Percentiles rank a stretch among this genome's conserved stretches.
These are phyloP conservation scores for Drosophila setosimentum DNA, from an alignment of 2,888 invertebrate genomes.

Conservation along the genomic window DNA sequence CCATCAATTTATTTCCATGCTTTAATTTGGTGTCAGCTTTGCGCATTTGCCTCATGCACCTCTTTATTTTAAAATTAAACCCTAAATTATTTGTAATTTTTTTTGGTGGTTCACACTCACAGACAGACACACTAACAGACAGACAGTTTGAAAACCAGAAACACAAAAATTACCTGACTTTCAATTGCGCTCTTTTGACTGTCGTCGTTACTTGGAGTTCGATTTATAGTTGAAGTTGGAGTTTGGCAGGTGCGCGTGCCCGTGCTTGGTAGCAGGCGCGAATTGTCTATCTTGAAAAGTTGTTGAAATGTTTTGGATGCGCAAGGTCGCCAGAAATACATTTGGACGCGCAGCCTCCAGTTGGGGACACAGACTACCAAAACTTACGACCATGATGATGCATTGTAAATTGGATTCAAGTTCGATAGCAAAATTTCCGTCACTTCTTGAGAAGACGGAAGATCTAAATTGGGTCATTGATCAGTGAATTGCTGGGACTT, in stretches of 20 bases:
- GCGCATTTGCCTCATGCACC: constrained; percentile 42
- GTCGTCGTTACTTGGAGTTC: constrained; percentile 5
- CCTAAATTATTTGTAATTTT: constrained; percentile 52
- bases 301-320: constrained; percentile 69
- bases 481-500: background rate
- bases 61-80: constrained; percentile 39
- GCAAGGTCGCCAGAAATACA: constrained; percentile 61
- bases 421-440: background rate
- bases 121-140: background rate
- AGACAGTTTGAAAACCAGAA: constrained; percentile 8
- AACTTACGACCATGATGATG: constrained; percentile 47
- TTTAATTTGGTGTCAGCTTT: constrained; percentile 72
- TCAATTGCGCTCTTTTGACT: constrained; percentile 33
- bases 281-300: constrained; percentile 58
- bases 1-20: constrained; percentile 74
- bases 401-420: constrained; percentile 48
- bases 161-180: constrained; percentile 33
- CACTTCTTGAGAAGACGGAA: background rate
- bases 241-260: constrained; percentile 56
- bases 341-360: constrained; percentile 33
- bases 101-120: constrained; percentile 32
- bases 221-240: constrained; percentile 5
- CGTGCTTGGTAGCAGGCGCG: constrained; percentile 49
- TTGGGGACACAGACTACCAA: constrained; percentile 24
- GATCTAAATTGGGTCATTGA: constrained; percentile 8